A percentile compares a stretch with the other conserved stretches of the same genome.
Conservation (phyloP, 2,113 vertebrate species). For the Anser cygnoides region DNA sequence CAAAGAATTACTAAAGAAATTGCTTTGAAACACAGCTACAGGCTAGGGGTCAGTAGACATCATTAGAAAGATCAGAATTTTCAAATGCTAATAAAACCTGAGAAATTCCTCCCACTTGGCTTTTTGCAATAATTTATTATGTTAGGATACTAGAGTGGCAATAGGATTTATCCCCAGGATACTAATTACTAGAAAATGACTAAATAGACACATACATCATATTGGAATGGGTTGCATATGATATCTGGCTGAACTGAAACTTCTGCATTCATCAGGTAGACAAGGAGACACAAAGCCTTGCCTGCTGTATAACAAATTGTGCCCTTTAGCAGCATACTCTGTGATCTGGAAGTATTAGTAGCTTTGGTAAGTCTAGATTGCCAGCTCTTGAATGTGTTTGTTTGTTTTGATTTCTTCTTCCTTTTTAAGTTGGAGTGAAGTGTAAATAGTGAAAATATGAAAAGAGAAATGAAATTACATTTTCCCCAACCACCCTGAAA, state of each 20-base stretch:
- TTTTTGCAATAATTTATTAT: conserved; percentile 53
- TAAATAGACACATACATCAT: background rate
- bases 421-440: background rate
- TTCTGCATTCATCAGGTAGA: background rate
- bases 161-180: conserved; percentile 60
- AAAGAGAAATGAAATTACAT: background rate
- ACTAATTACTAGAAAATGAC: conserved; percentile 61
- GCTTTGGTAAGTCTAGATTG: background rate
- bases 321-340: background rate
- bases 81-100: conserved; percentile 53
- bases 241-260: background rate
- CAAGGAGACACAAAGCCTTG: background rate
- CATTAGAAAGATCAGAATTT: conserved; percentile 43
- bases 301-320: background rate
- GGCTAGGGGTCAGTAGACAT: conserved; percentile 52
- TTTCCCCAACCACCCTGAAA: background rate
- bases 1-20: background rate
- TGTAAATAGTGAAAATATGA: background rate
- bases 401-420: background rate
- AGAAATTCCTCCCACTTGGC: conserved; percentile 46
- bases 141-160: conserved; percentile 62
- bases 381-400: background rate
- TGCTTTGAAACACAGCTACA: conserved; percentile 10
- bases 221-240: background rate
- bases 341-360: background rate